These are phyloP conservation scores for Diplogasteroides magnus DNA, from an alignment of 1,140 invertebrate species.

Conservation along the genomic window DNA sequence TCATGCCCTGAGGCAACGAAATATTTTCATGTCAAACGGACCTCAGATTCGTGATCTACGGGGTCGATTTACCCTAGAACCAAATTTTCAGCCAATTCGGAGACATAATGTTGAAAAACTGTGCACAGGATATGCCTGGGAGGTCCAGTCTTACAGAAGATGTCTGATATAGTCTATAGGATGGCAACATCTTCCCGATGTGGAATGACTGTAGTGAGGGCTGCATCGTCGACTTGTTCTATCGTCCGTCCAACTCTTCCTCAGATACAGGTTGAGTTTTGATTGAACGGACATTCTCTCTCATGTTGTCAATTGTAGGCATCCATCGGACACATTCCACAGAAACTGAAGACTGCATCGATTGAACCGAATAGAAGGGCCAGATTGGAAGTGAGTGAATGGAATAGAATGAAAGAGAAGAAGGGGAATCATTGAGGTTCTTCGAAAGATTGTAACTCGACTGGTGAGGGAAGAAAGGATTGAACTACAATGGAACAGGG, in stretches of 20 bases:
- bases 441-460: constrained; percentile 41
- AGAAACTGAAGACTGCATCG: constrained; percentile 37
- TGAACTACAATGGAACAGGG: constrained; percentile 45
- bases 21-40: no score
- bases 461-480: constrained; percentile 44
- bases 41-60: no score
- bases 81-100: no score
- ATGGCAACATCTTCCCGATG: not conserved
- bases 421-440: constrained; percentile 26
- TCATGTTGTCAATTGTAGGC: no score
- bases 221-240: not conserved
- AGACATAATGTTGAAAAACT: no score
- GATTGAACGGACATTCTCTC: no score
- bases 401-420: not conserved
- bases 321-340: constrained; percentile 43
- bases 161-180: not conserved
- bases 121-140: no score
- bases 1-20: no score
- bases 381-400: constrained; percentile 9
- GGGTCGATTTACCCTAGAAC: no score
- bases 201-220: not conserved
- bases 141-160: no score
- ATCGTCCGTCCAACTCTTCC: constrained; percentile 30
- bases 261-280: no score
- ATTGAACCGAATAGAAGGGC: constrained; percentile 30